Evolutionary conservation across 92 coral and sea anemone species (phyloP).

Genomic region (Epizoanthus illoricatus): DNA sequence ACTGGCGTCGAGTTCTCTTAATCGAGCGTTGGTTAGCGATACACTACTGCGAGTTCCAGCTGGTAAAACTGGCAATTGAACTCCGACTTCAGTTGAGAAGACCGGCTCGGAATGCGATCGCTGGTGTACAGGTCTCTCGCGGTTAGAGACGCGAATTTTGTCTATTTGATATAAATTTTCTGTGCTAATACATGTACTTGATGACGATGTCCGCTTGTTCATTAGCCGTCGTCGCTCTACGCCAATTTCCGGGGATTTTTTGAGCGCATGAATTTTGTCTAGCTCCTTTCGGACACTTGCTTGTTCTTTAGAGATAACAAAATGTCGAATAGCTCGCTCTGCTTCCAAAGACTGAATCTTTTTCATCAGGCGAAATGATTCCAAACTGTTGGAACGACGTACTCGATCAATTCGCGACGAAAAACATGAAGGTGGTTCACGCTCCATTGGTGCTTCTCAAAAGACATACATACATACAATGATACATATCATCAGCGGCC

Average conservation of each 20-base stretch:
- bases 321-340: conserved; percentile 53
- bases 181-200: background rate
- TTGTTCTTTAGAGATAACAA: conserved; percentile 55
- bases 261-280: conserved; percentile 46
- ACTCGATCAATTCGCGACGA: conserved; percentile 73
- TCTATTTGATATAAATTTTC: background rate
- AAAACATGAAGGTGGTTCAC: conserved; percentile 73
- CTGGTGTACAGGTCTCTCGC: background rate
- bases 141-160: background rate
- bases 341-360: conserved; percentile 51
- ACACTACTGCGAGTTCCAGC: background rate
- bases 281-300: conserved; percentile 50
- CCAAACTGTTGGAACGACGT: conserved; percentile 63
- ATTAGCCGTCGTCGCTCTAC: conserved; percentile 50
- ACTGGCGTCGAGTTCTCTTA: background rate
- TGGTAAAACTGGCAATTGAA: conserved; percentile 8
- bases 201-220: background rate
- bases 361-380: conserved; percentile 63
- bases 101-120: conserved; percentile 20
- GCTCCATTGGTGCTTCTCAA: conserved; percentile 1
- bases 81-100: background rate
- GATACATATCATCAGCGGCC: too few relatives aligned
- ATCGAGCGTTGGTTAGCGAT: background rate
- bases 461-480: too few relatives aligned
- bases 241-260: conserved; percentile 47